Percentiles rank a stretch among this genome's conserved stretches.
These are phyloP conservation scores for Echinarachnius parma DNA, from an alignment of 53 echinoderm and acorn worm genomes.

Conservation along the genomic window DNA sequence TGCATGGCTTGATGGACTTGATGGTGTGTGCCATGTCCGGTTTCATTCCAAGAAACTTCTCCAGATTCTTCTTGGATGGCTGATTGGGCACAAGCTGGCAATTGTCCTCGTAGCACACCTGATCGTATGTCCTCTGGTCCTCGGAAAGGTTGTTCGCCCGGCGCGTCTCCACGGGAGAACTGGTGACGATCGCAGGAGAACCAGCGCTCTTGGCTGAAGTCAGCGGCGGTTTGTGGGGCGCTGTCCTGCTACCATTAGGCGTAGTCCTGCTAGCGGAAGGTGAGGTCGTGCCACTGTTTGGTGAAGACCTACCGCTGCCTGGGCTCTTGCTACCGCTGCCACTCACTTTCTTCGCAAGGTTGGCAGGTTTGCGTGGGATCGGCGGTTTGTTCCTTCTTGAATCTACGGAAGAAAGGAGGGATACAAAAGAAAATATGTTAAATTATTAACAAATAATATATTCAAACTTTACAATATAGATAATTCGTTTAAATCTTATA, in stretches of 20 bases:
- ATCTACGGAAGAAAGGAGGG: not conserved
- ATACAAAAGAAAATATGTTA: not conserved
- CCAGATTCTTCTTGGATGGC: conserved; percentile 44
- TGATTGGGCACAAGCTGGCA: not conserved
- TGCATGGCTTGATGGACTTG: conserved; percentile 12
- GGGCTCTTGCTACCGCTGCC: no score
- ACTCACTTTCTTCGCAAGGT: conserved; percentile 28
- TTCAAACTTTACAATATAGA: no score
- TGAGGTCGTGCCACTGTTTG: not conserved
- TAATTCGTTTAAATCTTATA: no score
- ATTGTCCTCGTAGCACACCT: conserved; percentile 45
- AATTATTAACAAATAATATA: no score
- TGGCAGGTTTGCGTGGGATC: conserved; percentile 43
- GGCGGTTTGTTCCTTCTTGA: conserved; percentile 58
- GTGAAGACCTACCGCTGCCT: not conserved
- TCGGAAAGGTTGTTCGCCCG: conserved; percentile 18
- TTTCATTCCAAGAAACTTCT: conserved; percentile 47
- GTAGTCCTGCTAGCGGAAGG: not conserved
- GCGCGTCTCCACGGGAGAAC: conserved; percentile 12
- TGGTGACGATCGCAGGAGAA: no score
- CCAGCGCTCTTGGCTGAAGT: conserved; percentile 20
- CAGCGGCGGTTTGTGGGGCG: conserved; percentile 21
- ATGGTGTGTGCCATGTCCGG: conserved; percentile 34
- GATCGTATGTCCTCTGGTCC: conserved; percentile 50
- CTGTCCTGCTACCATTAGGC: not conserved